A percentile compares a stretch with the other conserved stretches of the same genome.
These are phyloP conservation scores for Podarcis muralis DNA, from an alignment of 2,113 vertebrate genomes.

Conservation along the genomic window DNA sequence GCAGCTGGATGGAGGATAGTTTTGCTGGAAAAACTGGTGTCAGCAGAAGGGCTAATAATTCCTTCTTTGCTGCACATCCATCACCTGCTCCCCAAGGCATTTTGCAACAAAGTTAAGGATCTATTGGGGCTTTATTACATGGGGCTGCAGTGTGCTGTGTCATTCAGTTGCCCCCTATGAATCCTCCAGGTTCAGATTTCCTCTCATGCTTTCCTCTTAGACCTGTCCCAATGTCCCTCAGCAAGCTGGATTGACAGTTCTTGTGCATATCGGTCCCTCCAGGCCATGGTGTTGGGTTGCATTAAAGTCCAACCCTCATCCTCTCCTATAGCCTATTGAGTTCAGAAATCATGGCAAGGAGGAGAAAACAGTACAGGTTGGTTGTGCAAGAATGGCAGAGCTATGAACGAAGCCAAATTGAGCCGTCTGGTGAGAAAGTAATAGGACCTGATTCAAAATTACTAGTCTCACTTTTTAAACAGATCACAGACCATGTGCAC, in stretches of 20 bases:
- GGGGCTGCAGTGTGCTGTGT: background rate
- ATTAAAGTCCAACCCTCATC: background rate
- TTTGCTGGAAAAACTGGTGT: background rate
- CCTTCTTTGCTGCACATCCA: background rate
- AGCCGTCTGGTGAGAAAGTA: background rate
- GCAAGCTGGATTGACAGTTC: background rate
- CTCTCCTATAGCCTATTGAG: background rate
- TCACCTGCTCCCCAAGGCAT: background rate
- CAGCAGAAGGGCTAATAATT: background rate
- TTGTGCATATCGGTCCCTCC: background rate
- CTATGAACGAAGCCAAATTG: background rate
- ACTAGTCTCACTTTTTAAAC: background rate
- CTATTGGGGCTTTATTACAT: too few relatives aligned
- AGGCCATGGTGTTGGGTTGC: background rate
- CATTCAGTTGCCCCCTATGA: background rate
- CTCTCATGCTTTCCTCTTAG: too few relatives aligned
- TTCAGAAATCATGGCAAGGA: background rate
- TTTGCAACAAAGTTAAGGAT: background rate
- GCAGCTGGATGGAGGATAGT: background rate
- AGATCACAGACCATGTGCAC: slow-evolving; percentile 22
- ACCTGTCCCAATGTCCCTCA: background rate
- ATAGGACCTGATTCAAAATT: background rate
- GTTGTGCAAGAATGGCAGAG: background rate
- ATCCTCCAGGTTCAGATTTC: background rate
- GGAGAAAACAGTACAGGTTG: background rate